Evolutionary conservation across 92 coral and sea anemone genomes (phyloP).

Genomic region (Hydrozoanthus gracilis): DNA sequence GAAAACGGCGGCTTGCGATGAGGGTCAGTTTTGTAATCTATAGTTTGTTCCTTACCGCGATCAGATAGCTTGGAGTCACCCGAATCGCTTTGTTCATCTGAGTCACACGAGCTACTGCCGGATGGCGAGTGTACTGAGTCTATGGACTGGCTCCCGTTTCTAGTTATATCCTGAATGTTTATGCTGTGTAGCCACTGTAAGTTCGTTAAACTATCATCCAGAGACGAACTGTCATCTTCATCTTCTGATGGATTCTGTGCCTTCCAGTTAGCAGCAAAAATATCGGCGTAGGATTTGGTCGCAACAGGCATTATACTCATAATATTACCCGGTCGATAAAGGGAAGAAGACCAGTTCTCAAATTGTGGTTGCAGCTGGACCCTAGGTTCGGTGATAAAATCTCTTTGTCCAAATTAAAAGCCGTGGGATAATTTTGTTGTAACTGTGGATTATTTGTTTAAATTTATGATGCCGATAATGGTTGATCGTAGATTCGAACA

Average conservation of each 20-base stretch:
- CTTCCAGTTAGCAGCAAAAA: slow-evolving; percentile 97
- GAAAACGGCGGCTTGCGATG: slow-evolving; percentile 96
- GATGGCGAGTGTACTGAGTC: slow-evolving; percentile 65
- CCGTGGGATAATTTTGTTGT: slow-evolving; percentile 2
- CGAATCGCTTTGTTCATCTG: slow-evolving; percentile 82
- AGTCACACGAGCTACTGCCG: slow-evolving; percentile 68
- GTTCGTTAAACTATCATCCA: slow-evolving; percentile 95
- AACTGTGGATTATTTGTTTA: neutral
- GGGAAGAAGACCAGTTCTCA: slow-evolving; percentile 12
- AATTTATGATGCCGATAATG: neutral
- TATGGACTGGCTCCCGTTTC: slow-evolving; percentile 50
- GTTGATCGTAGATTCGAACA: neutral
- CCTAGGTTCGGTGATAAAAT: neutral
- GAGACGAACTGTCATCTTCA: slow-evolving; percentile 68
- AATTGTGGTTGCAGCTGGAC: slow-evolving; percentile 4
- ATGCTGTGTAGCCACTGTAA: slow-evolving; percentile 95
- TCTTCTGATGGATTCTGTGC: slow-evolving; percentile 82
- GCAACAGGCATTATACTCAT: slow-evolving; percentile 82
- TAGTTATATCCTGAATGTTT: slow-evolving; percentile 87
- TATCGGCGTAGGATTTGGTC: slow-evolving; percentile 91
- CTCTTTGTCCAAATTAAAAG: slow-evolving; percentile 26
- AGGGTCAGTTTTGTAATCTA: slow-evolving; percentile 92
- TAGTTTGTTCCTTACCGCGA: slow-evolving; percentile 69
- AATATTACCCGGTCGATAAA: slow-evolving; percentile 45
- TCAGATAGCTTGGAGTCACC: slow-evolving; percentile 82